A percentile compares a stretch with the other conserved stretches of the same genome.
Conservation (phyloP, 1,140 invertebrate species). For the Apis laboriosa region DNA sequence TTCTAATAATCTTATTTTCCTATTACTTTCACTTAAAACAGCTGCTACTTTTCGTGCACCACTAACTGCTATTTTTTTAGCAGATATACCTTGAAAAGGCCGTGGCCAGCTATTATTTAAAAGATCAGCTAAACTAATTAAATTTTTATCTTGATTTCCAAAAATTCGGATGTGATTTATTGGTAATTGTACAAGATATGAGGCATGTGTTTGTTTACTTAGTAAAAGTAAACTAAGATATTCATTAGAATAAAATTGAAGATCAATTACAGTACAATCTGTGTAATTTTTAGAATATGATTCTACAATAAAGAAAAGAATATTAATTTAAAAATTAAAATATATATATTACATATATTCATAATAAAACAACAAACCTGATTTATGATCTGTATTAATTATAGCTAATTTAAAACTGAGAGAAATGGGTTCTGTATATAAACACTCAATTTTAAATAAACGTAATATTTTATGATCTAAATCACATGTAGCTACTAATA, state of each 20-base stretch:
- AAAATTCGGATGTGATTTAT: conserved; percentile 79
- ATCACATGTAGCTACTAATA: conserved; percentile 70
- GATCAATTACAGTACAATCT: conserved; percentile 81
- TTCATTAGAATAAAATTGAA: conserved; percentile 91
- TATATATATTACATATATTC: neutral
- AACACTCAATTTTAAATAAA: conserved; percentile 70
- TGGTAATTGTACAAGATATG: conserved; percentile 86
- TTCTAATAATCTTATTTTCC: conserved; percentile 93
- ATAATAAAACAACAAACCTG: conserved; percentile 62
- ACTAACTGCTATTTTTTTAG: conserved; percentile 89
- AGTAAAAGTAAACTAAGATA: conserved; percentile 88
- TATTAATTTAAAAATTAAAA: neutral
- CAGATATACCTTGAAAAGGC: conserved; percentile 88
- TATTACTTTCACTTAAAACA: conserved; percentile 88
- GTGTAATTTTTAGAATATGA: conserved; percentile 12
- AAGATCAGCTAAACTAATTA: conserved; percentile 81
- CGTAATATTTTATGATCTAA: conserved; percentile 67
- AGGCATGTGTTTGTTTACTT: conserved; percentile 81
- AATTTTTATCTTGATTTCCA: conserved; percentile 66
- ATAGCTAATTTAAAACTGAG: conserved; percentile 59
- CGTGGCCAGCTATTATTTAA: conserved; percentile 81
- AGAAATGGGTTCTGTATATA: conserved; percentile 25
- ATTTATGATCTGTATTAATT: conserved; percentile 70
- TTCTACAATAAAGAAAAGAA: conserved; percentile 17
- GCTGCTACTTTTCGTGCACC: conserved; percentile 93